Percentiles rank a stretch among this genome's conserved stretches.
Conservation (phyloP, 2,113 vertebrate species). For the Etheostoma spectabile region DNA sequence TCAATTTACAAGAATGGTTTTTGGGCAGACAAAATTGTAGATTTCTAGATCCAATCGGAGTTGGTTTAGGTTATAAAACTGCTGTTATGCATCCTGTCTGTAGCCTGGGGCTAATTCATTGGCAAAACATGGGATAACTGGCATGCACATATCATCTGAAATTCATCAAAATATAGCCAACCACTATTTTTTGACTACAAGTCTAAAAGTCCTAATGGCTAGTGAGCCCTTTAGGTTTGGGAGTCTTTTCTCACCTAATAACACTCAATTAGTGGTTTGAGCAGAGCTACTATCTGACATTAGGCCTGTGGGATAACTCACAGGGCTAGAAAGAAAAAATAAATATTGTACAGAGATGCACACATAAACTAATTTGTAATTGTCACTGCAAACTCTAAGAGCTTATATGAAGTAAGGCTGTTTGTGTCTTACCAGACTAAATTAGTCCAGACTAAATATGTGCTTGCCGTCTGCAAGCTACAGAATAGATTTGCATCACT, state of each 20-base stretch:
- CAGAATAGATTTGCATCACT: no score
- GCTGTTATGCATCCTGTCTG: neutral
- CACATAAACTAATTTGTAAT: slow-evolving; percentile 3
- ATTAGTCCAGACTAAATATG: no score
- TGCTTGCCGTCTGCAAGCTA: no score
- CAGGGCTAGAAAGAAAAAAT: neutral
- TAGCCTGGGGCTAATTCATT: neutral
- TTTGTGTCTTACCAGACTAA: no score
- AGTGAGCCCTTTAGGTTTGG: neutral
- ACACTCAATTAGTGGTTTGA: neutral
- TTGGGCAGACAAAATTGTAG: neutral
- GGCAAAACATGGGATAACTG: neutral
- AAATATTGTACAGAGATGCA: neutral
- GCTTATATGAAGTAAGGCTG: no score
- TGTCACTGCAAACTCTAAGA: neutral
- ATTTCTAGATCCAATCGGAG: slow-evolving; percentile 1
- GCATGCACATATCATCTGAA: neutral
- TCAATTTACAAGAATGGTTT: neutral
- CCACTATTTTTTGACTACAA: neutral
- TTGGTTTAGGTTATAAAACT: slow-evolving; percentile 3
- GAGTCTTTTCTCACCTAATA: neutral
- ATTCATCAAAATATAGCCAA: neutral
- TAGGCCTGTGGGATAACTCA: neutral
- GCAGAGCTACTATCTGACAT: neutral
- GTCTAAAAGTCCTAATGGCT: neutral